Conservation (phyloP, 2,113 vertebrate species). For the Alexandromys fortis region DNA sequence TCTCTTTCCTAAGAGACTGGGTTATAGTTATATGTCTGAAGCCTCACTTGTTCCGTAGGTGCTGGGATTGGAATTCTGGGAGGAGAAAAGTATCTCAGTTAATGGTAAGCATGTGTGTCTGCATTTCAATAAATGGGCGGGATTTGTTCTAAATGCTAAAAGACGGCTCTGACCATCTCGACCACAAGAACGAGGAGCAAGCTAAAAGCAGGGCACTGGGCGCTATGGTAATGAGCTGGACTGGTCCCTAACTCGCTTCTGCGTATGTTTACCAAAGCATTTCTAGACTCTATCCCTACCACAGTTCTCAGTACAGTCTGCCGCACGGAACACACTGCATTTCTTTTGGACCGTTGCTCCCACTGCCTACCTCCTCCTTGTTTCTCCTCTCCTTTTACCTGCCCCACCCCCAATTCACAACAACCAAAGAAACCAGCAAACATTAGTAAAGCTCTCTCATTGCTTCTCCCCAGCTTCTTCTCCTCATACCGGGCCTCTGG, state of each 20-base stretch:
- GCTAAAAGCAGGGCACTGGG: background rate
- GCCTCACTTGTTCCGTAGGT: background rate
- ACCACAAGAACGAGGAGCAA: background rate
- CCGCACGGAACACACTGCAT: background rate
- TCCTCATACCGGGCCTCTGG: no score
- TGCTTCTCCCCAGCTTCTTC: background rate
- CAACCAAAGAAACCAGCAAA: background rate
- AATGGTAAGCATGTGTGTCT: background rate
- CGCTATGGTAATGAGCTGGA: background rate
- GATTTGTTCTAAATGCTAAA: background rate
- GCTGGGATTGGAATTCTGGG: background rate
- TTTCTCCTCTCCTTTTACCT: background rate
- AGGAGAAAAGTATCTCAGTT: background rate
- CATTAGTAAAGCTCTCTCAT: background rate
- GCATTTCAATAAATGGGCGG: background rate
- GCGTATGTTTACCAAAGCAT: background rate
- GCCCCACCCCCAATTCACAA: background rate
- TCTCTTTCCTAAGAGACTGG: background rate
- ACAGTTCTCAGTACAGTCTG: no score
- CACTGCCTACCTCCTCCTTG: background rate
- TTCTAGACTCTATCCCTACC: no score
- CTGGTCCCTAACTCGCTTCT: background rate
- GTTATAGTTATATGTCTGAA: background rate
- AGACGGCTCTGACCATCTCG: background rate
- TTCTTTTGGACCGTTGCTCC: background rate